phyloP scores from a whole-genome alignment of 2,113 vertebrate genomes.

The Poeciliopsis prolifica region DNA sequence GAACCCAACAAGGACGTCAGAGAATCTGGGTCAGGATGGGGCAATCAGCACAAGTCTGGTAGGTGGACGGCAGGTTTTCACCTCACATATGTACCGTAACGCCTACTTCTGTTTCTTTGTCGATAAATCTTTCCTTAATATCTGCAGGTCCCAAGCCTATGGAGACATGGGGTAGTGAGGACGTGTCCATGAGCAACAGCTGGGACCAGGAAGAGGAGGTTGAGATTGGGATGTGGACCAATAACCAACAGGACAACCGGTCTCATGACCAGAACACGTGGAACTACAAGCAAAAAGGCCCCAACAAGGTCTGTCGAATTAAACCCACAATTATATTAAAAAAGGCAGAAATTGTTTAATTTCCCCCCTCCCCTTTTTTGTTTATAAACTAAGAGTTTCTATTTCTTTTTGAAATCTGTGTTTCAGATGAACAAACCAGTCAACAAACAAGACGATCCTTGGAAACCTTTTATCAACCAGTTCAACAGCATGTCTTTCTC shows the following conservation, averaged over 20 bases:
- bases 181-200: slow-evolving; percentile 85
- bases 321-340: background rate
- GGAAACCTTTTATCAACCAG: slow-evolving; percentile 96
- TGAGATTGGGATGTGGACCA: slow-evolving; percentile 98
- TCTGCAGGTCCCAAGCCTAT: slow-evolving; percentile 90
- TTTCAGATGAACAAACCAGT: slow-evolving; percentile 91
- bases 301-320: slow-evolving; percentile 86
- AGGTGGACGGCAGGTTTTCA: slow-evolving; percentile 5
- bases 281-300: slow-evolving; percentile 91
- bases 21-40: slow-evolving; percentile 79
- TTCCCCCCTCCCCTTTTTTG: background rate
- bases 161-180: slow-evolving; percentile 92
- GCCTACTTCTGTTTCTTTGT: background rate
- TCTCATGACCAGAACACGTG: slow-evolving; percentile 86
- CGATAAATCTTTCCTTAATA: background rate
- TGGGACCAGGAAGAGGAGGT: slow-evolving; percentile 97
- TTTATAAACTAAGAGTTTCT: background rate
- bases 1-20: slow-evolving; percentile 81
- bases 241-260: slow-evolving; percentile 87
- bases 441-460: slow-evolving; percentile 92
- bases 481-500: slow-evolving; percentile 93
- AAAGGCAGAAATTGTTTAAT: background rate
- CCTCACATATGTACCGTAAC: too few species aligned
- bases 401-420: background rate
- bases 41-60: slow-evolving; percentile 86